Evolutionary conservation across 2,797 vertebrate species (phyloP), one percentile per base, ranked within the genome.

Genomic region (Zalophus californianus): DNA sequence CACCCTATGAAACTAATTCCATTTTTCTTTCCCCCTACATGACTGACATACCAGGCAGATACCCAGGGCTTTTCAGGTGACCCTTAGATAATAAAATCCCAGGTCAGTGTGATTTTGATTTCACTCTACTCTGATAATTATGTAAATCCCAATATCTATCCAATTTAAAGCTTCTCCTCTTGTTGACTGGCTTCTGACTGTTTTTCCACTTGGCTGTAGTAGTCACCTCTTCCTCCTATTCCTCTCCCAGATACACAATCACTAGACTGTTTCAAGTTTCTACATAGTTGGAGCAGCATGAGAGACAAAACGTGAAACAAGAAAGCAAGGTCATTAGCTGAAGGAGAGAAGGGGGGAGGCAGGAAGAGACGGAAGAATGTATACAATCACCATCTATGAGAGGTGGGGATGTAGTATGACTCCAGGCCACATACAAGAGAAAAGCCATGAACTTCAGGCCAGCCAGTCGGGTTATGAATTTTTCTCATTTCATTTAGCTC

Each of bases 391-490:
- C 56, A 35, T 25, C 60, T 11, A 0, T 5, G 25, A 50, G 10
- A 21, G 16, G 0, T 13, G 15, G 3, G 13, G 32, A 48, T 6
- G 27, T 0, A 27, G 21, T 4, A 21, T 48, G 13, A 14, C 1
- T 48, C 27, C 5, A 25, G 18, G 32, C 10, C 8, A 18, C 13
- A 1, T 8, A 6, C 20, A 79, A 73, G 35, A 32, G 38, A 60
- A 7, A 93, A 52, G 21, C 25, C 23, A 35, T 12, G 50, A 23
- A n/a, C 35, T 78, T 44, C 50, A 60, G 78, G 27, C 27, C 50
- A 32, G 21, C 25, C 21, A 77, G 15, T 13, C 21, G 50, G 16
- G 9, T 41, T 60, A 21, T 13, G 41, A 84, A 1, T 12, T 54
- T 50, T 27, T 16, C 48, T 56, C 0, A 32, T 11, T 90, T 84